Evolutionary conservation across 2,888 invertebrate species (phyloP).

Genomic region (Lottia scabra): DNA sequence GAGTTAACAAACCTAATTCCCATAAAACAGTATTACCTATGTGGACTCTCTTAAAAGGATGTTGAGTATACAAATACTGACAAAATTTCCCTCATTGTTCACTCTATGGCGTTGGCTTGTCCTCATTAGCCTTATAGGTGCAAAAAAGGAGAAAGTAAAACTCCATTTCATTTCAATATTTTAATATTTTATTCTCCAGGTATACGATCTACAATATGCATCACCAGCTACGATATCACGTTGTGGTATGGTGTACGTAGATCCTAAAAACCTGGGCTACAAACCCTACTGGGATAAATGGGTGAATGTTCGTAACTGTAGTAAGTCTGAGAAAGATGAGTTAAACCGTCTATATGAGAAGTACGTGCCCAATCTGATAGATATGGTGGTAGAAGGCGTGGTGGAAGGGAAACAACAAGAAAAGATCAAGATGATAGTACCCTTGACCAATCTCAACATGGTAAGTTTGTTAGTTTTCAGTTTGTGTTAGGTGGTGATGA

Average conservation of each 20-base stretch:
- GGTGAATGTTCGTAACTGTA: constrained; percentile 69
- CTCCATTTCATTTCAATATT: too few relatives aligned
- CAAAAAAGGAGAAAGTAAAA: too few relatives aligned
- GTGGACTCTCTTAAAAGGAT: too few relatives aligned
- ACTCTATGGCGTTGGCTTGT: too few relatives aligned
- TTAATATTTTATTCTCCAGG: constrained; percentile 69
- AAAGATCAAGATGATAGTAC: constrained; percentile 84
- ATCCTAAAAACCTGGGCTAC: constrained; percentile 90
- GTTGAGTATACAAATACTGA: too few relatives aligned
- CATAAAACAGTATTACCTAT: too few relatives aligned
- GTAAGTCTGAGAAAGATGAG: constrained; percentile 57
- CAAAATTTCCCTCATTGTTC: too few relatives aligned
- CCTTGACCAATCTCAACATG: constrained; percentile 88
- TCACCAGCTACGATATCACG: constrained; percentile 93
- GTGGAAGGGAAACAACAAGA: constrained; percentile 75
- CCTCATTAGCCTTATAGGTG: too few relatives aligned
- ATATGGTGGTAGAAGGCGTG: constrained; percentile 80
- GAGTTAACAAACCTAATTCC: too few relatives aligned
- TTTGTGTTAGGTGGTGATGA: too few relatives aligned
- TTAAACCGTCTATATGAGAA: constrained; percentile 77
- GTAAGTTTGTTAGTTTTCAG: too few relatives aligned
- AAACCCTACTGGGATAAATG: constrained; percentile 89
- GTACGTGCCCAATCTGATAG: constrained; percentile 80
- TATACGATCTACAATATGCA: constrained; percentile 88
- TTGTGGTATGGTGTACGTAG: constrained; percentile 94